Conservation (phyloP, 30 jellyfish, hydroid and myxozoan genomes). For the Pelagia noctiluca region DNA sequence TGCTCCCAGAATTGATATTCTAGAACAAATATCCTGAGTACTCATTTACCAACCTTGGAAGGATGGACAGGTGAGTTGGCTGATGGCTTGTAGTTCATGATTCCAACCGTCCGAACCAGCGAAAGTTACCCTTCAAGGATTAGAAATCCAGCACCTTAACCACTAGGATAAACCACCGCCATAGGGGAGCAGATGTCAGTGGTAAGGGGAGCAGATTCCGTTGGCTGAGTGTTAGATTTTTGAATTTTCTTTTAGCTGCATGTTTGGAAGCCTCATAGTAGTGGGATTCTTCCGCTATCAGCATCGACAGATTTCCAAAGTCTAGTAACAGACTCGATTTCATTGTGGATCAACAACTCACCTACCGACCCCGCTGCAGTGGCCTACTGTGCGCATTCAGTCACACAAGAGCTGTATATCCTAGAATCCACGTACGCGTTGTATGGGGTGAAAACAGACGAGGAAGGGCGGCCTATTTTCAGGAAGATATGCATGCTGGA, state of each 20-base stretch:
- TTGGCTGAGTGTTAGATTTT: background rate
- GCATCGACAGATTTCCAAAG: constrained; percentile 86
- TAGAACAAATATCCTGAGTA: too few relatives aligned
- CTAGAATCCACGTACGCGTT: constrained; percentile 77
- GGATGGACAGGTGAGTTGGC: too few relatives aligned
- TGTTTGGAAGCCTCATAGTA: constrained; percentile 56
- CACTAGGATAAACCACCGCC: too few relatives aligned
- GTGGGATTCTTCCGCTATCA: constrained; percentile 44
- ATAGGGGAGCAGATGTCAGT: too few relatives aligned
- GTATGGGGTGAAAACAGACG: constrained; percentile 33
- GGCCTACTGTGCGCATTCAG: constrained; percentile 80
- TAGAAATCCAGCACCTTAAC: too few relatives aligned
- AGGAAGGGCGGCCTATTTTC: constrained; percentile 26
- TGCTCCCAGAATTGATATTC: too few relatives aligned
- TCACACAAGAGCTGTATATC: constrained; percentile 75
- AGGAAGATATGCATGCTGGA: constrained; percentile 60
- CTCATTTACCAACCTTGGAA: too few relatives aligned
- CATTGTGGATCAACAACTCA: constrained; percentile 87
- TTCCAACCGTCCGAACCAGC: too few relatives aligned
- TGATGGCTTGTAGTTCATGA: too few relatives aligned
- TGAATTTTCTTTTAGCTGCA: constrained; percentile 40
- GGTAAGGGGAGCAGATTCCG: background rate
- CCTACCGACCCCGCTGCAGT: constrained; percentile 52
- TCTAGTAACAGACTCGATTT: constrained; percentile 75
- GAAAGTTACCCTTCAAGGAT: too few relatives aligned